phyloP scores from a whole-genome alignment of 2,888 invertebrate genomes.

The Gymnoscelis rufifasciata region DNA sequence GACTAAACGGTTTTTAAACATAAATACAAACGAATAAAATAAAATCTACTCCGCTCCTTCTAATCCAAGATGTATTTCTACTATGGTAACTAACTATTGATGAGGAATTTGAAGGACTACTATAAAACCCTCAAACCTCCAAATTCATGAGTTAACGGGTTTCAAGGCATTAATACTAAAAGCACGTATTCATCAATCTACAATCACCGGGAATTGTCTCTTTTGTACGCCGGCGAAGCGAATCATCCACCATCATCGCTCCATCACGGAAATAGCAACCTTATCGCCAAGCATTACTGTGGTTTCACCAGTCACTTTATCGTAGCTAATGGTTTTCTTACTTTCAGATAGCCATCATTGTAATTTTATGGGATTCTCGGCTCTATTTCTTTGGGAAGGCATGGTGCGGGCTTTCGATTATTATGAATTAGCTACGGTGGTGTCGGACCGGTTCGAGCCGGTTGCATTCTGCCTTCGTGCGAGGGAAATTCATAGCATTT shows the following conservation, averaged over 20 bases:
- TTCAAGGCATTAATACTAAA: constrained; percentile 33
- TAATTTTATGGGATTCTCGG: constrained; percentile 4
- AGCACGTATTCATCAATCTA: constrained; percentile 43
- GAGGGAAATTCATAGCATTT: constrained; percentile 1
- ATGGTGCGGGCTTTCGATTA: constrained; percentile 46
- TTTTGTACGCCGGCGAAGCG: constrained; percentile 42
- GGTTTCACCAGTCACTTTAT: constrained; percentile 5
- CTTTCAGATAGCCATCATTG: constrained; percentile 16
- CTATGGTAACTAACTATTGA: too few species aligned
- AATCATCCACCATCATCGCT: constrained; percentile 29
- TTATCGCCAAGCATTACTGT: constrained; percentile 11
- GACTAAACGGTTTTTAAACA: too few species aligned
- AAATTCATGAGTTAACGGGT: constrained; percentile 27
- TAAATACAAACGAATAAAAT: too few species aligned
- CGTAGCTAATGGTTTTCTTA: constrained; percentile 18
- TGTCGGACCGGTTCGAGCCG: constrained; percentile 25
- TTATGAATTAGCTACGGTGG: constrained; percentile 59
- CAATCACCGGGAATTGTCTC: constrained; percentile 50
- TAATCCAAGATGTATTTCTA: too few species aligned
- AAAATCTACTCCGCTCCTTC: too few species aligned
- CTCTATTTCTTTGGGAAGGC: constrained; percentile 9
- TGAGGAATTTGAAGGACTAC: too few species aligned
- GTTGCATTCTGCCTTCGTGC: neutral
- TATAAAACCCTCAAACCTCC: neutral
- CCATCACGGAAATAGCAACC: constrained; percentile 4